Percentiles rank a stretch among this genome's conserved stretches.
Evolutionary conservation across 2,797 vertebrate genomes (phyloP).

Genomic region (Mormyrops boulengeri): DNA sequence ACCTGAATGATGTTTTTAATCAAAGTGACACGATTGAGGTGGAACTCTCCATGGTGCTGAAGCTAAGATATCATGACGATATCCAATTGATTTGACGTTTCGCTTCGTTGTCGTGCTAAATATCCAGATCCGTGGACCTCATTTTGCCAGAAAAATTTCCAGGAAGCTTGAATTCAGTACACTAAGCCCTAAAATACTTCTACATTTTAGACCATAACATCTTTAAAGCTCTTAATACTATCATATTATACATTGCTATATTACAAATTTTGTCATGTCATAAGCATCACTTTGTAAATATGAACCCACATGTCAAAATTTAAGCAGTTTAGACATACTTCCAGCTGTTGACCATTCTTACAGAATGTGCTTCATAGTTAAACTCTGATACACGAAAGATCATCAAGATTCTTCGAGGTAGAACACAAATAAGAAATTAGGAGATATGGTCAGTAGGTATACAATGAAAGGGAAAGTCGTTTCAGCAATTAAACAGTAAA

Average conservation of each 20-base stretch:
- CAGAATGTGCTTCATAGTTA: neutral
- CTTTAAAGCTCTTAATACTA: neutral
- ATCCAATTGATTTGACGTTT: neutral
- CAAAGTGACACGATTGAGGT: neutral
- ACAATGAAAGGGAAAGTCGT: neutral
- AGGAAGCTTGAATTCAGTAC: neutral
- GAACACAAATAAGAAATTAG: neutral
- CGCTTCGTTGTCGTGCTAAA: neutral
- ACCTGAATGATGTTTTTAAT: neutral
- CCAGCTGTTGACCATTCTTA: neutral
- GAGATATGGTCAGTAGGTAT: neutral
- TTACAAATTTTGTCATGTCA: neutral
- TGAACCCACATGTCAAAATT: neutral
- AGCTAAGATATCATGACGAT: neutral
- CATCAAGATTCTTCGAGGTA: neutral
- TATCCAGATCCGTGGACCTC: neutral
- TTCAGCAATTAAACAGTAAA: neutral
- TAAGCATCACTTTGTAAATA: neutral
- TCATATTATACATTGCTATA: neutral
- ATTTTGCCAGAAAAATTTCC: neutral
- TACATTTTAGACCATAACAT: neutral
- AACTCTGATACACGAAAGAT: neutral
- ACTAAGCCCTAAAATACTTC: neutral
- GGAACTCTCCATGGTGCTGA: conserved; percentile 26
- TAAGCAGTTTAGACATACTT: neutral